Conservation (phyloP, 2,113 vertebrate species). For the Syngnathoides biaculeatus region DNA sequence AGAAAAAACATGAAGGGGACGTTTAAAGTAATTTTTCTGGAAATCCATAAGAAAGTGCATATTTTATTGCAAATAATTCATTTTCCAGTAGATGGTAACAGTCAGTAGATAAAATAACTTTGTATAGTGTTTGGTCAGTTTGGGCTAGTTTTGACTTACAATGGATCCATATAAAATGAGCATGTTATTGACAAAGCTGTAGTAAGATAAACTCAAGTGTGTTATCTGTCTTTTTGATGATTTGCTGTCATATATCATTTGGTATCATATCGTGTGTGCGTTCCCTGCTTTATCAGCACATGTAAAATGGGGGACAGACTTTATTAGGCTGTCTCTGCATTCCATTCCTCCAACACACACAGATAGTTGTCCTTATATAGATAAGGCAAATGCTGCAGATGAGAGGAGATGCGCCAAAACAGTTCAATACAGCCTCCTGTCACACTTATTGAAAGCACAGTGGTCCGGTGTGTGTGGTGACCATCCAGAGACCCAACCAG, state of each 20-base stretch:
- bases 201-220: constrained; percentile 42
- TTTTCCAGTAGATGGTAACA: background rate
- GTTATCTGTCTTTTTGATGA: constrained; percentile 50
- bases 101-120: background rate
- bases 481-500: constrained; percentile 26
- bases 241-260: too few species aligned
- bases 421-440: constrained; percentile 44
- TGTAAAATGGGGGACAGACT: constrained; percentile 50
- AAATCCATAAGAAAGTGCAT: too few species aligned
- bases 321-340: constrained; percentile 46
- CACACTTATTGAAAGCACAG: constrained; percentile 42
- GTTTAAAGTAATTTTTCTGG: too few species aligned
- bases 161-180: constrained; percentile 1
- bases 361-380: constrained; percentile 12
- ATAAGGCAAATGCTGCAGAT: constrained; percentile 30
- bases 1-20: too few species aligned
- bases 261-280: constrained; percentile 29
- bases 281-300: constrained; percentile 48
- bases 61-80: too few species aligned
- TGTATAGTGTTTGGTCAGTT: background rate
- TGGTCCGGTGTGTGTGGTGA: constrained; percentile 29
- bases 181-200: constrained; percentile 31
- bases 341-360: constrained; percentile 31
- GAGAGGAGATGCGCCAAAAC: constrained; percentile 47
- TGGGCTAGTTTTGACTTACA: background rate